phyloP scores from a whole-genome alignment of 2,797 vertebrate genomes.

The Chelon auratus region DNA sequence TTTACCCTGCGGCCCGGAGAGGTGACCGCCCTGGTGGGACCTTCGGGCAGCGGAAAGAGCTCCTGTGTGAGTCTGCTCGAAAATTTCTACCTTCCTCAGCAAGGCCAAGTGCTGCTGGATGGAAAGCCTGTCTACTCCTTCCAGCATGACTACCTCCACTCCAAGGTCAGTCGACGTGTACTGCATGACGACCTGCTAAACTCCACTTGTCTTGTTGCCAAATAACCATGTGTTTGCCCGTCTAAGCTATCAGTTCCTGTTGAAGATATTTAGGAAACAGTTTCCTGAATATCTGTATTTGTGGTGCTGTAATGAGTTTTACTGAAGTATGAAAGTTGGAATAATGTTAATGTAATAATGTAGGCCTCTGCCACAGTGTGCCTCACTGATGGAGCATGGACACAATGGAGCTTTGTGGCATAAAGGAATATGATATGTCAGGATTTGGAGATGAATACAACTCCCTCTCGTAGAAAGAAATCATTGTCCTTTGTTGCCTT shows the following conservation, averaged over 20 bases:
- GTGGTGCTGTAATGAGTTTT: no score
- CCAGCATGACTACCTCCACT: slow-evolving; percentile 92
- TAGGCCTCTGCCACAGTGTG: no score
- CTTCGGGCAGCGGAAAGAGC: slow-evolving; percentile 96
- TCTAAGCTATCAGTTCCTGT: no score
- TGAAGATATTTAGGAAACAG: no score
- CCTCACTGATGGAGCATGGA: neutral
- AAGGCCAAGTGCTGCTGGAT: slow-evolving; percentile 93
- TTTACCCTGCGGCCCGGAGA: slow-evolving; percentile 91
- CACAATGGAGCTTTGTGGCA: neutral
- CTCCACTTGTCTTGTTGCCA: no score
- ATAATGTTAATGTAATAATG: no score
- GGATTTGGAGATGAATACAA: neutral
- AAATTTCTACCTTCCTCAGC: slow-evolving; percentile 93
- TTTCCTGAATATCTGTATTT: no score
- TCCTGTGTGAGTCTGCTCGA: slow-evolving; percentile 95
- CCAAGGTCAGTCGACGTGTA: slow-evolving; percentile 76
- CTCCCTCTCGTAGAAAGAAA: neutral
- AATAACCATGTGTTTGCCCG: no score
- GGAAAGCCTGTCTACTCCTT: slow-evolving; percentile 88
- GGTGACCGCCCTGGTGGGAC: slow-evolving; percentile 94
- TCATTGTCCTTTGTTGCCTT: neutral
- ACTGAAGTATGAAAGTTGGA: no score
- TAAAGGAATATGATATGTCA: neutral
- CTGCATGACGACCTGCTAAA: no score